Percentiles rank a stretch among this genome's conserved stretches.
Conservation (phyloP, 2,888 invertebrate species). For the Axea sp. region DNA sequence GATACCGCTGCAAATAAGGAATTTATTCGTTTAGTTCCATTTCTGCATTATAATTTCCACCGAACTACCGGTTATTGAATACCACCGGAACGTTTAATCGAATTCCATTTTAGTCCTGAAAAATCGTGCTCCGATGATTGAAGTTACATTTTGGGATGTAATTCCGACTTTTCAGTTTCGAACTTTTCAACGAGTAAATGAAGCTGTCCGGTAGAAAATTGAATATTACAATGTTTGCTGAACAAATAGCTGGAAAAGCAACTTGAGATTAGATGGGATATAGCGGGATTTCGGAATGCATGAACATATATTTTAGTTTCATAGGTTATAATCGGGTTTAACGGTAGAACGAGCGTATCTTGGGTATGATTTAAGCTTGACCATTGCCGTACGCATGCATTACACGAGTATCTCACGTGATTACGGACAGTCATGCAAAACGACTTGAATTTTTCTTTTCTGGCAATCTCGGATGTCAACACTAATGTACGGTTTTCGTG, state of each 20-base stretch:
- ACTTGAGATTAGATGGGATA: conserved; percentile 16
- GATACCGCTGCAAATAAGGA: conserved; percentile 30
- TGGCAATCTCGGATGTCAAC: neutral
- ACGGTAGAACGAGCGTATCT: conserved; percentile 52
- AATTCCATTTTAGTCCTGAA: neutral
- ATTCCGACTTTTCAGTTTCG: too few relatives aligned
- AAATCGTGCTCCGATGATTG: too few relatives aligned
- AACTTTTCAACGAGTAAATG: too few relatives aligned
- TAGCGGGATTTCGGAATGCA: conserved; percentile 17
- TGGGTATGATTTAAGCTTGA: conserved; percentile 61
- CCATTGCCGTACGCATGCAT: conserved; percentile 24
- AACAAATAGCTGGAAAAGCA: conserved; percentile 12
- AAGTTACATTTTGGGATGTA: too few relatives aligned
- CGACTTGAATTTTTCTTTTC: neutral
- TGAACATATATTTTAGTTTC: conserved; percentile 35
- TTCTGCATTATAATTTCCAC: conserved; percentile 29
- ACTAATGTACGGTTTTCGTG: too few relatives aligned
- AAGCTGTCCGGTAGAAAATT: too few relatives aligned
- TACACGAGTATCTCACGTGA: conserved; percentile 12
- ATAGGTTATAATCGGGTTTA: conserved; percentile 59
- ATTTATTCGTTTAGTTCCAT: conserved; percentile 50
- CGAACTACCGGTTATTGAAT: conserved; percentile 3
- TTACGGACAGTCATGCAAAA: conserved; percentile 1
- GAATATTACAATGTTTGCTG: conserved; percentile 5
- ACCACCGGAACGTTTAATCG: too few relatives aligned